These are phyloP conservation scores for Monopterus albus DNA, from an alignment of 2,113 vertebrate species.

Conservation along the genomic window DNA sequence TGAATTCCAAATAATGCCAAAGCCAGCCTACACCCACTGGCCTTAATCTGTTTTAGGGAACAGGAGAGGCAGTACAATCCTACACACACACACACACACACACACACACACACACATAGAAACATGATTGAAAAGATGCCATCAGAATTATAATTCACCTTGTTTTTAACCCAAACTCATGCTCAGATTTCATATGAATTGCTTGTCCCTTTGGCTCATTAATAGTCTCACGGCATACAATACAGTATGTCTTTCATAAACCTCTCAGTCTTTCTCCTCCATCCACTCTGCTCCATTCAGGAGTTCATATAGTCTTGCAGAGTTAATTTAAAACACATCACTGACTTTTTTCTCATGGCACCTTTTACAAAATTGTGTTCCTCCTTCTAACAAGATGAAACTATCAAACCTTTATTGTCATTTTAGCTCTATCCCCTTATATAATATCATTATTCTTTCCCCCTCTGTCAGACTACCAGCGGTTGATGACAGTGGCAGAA, in stretches of 20 bases:
- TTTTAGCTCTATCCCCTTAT: neutral
- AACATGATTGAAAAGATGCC: slow-evolving; percentile 32
- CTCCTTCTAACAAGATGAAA: neutral
- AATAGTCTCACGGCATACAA: neutral
- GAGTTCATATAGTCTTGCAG: neutral
- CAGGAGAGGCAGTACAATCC: neutral
- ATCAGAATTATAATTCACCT: slow-evolving; percentile 28
- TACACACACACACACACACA: neutral
- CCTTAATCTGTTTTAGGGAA: slow-evolving; percentile 43
- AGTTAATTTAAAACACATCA: neutral
- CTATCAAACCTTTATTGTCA: neutral
- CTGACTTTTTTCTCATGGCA: too few species aligned
- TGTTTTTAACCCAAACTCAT: neutral
- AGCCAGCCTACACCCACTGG: neutral
- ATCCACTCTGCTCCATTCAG: neutral
- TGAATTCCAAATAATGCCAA: slow-evolving; percentile 25
- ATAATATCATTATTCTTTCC: neutral
- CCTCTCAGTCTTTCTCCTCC: neutral
- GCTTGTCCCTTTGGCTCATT: neutral
- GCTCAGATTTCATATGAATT: slow-evolving; percentile 13
- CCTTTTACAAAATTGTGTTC: too few species aligned
- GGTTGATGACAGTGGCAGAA: slow-evolving; percentile 92
- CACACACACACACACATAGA: neutral
- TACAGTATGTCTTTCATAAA: neutral
- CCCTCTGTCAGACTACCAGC: slow-evolving; percentile 88